These are phyloP conservation scores for Pseudonaja textilis DNA, from an alignment of 2,113 vertebrate species.

Conservation along the genomic window DNA sequence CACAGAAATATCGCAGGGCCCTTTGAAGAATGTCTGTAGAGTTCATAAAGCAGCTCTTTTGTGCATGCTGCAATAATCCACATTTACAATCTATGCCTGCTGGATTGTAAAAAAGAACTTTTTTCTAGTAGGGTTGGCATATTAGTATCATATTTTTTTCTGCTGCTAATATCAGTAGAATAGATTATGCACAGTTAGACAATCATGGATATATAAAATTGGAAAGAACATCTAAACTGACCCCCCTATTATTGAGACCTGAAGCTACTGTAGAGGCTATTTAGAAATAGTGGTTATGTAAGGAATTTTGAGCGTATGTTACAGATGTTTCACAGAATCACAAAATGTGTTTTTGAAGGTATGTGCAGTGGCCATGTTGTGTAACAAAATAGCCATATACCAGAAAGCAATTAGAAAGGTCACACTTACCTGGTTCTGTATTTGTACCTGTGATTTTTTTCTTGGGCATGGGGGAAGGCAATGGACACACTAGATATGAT, in stretches of 20 bases:
- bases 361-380: no score
- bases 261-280: background rate
- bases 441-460: no score
- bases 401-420: no score
- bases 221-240: background rate
- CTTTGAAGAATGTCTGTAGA: background rate
- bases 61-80: background rate
- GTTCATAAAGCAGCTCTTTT: background rate
- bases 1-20: background rate
- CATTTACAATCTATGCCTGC: background rate
- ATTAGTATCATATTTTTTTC: background rate
- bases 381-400: no score
- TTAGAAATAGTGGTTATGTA: no score
- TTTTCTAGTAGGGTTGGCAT: background rate
- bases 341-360: no score
- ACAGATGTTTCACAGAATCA: no score
- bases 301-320: no score
- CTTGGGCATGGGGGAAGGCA: no score
- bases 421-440: no score
- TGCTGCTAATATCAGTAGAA: background rate
- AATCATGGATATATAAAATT: background rate
- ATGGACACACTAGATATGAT: no score
- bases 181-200: background rate
- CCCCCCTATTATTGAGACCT: background rate
- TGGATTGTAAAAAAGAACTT: background rate